A percentile compares a stretch with the other conserved stretches of the same genome.
Conservation (phyloP, 2,113 vertebrate species). For the Mesocricetus auratus region DNA sequence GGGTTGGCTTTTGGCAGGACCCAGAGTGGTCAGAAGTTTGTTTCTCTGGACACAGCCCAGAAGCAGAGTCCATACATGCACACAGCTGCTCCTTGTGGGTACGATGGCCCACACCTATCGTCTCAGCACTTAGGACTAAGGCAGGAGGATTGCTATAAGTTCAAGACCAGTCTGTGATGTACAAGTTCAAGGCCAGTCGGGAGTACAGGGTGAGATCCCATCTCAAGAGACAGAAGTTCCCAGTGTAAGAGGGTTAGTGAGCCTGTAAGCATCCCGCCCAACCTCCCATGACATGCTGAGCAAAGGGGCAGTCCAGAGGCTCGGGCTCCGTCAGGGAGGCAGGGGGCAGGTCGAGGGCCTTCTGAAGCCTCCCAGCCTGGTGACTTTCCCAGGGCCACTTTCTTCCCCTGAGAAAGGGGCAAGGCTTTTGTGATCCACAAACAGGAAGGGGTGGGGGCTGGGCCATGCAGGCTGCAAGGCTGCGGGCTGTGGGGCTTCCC, state of each 20-base stretch:
- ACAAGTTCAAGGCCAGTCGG: no score
- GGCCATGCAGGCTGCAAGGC: accelerated
- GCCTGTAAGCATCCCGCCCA: accelerated
- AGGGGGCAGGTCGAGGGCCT: neutral
- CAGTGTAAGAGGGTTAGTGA: neutral
- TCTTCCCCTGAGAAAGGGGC: neutral
- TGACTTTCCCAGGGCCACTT: neutral
- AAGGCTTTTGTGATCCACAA: accelerated
- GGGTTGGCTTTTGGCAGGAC: neutral
- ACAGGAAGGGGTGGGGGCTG: neutral
- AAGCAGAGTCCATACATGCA: neutral
- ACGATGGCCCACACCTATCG: neutral
- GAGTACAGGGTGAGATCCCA: neutral
- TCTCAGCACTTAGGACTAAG: neutral
- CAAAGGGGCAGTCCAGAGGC: neutral
- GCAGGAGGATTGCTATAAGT: neutral
- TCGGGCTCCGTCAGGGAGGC: no score
- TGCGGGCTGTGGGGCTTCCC: accelerated
- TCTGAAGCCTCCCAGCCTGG: neutral
- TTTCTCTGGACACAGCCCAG: neutral
- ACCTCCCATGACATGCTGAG: neutral
- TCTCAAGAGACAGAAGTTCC: neutral
- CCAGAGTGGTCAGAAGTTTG: accelerated
- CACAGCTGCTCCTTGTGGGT: neutral
- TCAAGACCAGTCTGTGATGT: neutral